Evolutionary conservation across 2,888 invertebrate species (phyloP).

Genomic region (Eupithecia inturbata): DNA sequence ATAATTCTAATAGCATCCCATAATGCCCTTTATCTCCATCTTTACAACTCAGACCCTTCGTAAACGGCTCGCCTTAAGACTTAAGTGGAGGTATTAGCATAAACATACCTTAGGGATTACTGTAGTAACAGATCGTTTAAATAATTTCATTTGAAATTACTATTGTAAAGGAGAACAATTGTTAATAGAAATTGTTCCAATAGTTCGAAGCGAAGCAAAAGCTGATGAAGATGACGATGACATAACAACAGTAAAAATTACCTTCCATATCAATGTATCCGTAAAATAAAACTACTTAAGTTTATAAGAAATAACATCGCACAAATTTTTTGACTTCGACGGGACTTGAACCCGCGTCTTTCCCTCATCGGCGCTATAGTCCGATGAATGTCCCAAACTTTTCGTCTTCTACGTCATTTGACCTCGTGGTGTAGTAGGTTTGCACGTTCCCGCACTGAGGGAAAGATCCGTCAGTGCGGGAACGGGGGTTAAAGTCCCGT

Average conservation of each 20-base stretch:
- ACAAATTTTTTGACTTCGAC: no score
- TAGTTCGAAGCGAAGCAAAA: background rate
- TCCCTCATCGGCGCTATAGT: no score
- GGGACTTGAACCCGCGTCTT: no score
- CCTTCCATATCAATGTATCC: no score
- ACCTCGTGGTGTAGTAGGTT: no score
- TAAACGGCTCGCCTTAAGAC: constrained; percentile 32
- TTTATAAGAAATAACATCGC: no score
- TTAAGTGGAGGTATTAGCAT: constrained; percentile 36
- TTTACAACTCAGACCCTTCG: constrained; percentile 35
- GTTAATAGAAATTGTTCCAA: background rate
- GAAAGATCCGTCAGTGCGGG: no score
- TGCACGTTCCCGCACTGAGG: no score
- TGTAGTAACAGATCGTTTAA: constrained; percentile 14
- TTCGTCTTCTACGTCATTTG: no score
- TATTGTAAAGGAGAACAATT: background rate
- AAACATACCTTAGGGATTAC: constrained; percentile 23
- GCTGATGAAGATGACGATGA: background rate
- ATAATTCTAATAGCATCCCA: constrained; percentile 35
- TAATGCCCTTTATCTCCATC: constrained; percentile 36
- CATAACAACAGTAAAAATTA: background rate
- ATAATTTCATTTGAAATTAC: constrained; percentile 1
- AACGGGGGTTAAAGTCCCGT: no score
- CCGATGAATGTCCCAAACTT: no score
- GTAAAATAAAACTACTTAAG: no score